Percentiles rank a stretch among this genome's conserved stretches.
phyloP scores from a whole-genome alignment of 2,797 vertebrate species.

The Lophotriccus pileatus region DNA sequence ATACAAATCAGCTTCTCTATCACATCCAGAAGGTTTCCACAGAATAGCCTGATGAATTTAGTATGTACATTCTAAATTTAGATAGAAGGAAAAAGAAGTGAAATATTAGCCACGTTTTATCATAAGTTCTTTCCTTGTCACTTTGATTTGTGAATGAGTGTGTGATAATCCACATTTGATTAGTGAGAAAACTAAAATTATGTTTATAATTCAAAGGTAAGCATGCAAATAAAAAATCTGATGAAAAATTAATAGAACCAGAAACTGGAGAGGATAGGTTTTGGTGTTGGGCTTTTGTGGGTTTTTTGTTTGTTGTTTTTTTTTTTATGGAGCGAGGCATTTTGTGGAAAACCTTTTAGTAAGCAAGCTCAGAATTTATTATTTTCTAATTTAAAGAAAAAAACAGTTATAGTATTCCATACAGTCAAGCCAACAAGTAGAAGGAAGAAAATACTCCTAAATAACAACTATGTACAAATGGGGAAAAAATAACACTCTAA shows the following conservation, averaged over 20 bases:
- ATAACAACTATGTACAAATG: background rate
- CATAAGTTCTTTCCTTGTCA: conserved; percentile 22
- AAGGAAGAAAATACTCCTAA: background rate
- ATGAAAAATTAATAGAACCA: conserved; percentile 25
- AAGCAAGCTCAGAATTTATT: background rate
- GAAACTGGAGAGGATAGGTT: background rate
- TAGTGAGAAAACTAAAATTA: background rate
- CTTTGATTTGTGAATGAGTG: conserved; percentile 55
- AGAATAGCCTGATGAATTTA: conserved; percentile 48
- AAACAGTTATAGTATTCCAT: background rate
- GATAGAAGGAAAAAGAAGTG: conserved; percentile 7
- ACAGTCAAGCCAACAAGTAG: background rate
- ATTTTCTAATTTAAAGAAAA: background rate
- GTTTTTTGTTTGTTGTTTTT: background rate
- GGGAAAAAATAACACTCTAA: background rate
- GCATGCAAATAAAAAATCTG: background rate
- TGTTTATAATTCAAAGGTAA: conserved; percentile 37
- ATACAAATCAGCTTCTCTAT: conserved; percentile 84
- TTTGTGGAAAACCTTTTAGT: background rate
- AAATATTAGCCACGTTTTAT: conserved; percentile 28
- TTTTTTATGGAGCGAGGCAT: background rate
- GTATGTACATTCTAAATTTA: conserved; percentile 50
- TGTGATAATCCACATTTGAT: conserved; percentile 43
- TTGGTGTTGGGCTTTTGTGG: background rate
- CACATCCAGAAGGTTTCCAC: conserved; percentile 59